Evolutionary conservation across 2,113 vertebrate species (phyloP), one percentile per base, ranked within the genome.

Genomic region (Hydropotes inermis): DNA sequence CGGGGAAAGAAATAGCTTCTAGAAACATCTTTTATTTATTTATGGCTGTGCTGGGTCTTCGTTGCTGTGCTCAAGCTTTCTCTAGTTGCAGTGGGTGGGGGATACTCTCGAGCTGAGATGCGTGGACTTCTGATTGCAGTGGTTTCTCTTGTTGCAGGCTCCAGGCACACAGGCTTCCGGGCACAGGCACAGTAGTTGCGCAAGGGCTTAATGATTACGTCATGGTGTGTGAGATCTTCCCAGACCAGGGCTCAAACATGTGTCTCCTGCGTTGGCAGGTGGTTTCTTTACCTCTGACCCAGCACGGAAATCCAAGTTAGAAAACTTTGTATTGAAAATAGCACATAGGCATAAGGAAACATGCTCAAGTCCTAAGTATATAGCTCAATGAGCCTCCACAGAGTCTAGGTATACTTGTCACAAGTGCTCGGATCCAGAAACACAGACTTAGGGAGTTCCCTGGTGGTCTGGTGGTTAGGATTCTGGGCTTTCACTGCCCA

Each of bases 211-310:
- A 23, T 1, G 5, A 23, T 27, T 45, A 11, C 39, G 7, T 1
- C 23, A 15, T 15, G 39, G 39, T 7, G 36, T 45, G 23, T 15
- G 13, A 23, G 74, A 76, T 45, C 74, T 76, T 76, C 3, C 23
- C 6, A 76, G 39, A 45, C 6, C 13, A 45, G 39, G 23, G 12
- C 8, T 45, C 36, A 6, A 76, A 43, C 39, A 39, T 14, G 23
- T 27, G 3, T 76, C 39, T 43, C 39, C 39, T 27, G 23, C 12
- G 3, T 76, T 14, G 39, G 23, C 70, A 76, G 21, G 12, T 7
- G 1, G 0, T 14, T 43, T 27, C 12, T 43, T 76, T 27, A 76
- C 6, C 0, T 0, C 39, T 76, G 39, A 43, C 5, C 39, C 39
- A 43, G 21, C 39, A 27, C 23, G 1, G 39, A 76, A 7, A 43